phyloP scores from a whole-genome alignment of 2,888 invertebrate species.

The Lasioglossum leucozonium region DNA sequence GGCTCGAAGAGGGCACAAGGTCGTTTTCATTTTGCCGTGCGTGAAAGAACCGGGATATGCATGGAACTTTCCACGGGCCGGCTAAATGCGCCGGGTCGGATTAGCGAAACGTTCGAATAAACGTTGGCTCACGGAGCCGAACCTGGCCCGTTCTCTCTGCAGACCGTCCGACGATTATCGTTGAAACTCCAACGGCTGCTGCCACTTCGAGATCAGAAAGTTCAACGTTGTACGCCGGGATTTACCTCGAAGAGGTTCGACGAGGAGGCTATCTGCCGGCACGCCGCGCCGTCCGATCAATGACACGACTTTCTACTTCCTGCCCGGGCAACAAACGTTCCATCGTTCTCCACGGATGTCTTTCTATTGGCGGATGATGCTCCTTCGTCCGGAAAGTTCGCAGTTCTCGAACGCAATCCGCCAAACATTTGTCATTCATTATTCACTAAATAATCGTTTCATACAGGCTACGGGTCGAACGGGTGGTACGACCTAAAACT shows the following conservation, averaged over 20 bases:
- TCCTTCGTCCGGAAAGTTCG: neutral
- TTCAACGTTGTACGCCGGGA: conserved; percentile 5
- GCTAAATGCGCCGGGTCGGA: conserved; percentile 49
- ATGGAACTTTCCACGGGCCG: conserved; percentile 58
- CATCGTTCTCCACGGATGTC: neutral
- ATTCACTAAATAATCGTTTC: too few species aligned
- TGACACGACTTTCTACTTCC: conserved; percentile 14
- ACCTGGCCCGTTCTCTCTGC: conserved; percentile 22
- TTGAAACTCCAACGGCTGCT: conserved; percentile 17
- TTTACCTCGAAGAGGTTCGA: conserved; percentile 12
- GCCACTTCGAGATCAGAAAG: conserved; percentile 31
- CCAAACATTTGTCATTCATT: neutral
- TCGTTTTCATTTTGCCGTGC: conserved; percentile 13
- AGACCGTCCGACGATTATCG: conserved; percentile 43
- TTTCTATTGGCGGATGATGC: neutral
- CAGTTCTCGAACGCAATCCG: neutral
- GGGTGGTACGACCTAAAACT: too few species aligned
- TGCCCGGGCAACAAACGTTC: neutral
- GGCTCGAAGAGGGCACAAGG: neutral
- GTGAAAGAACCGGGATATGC: conserved; percentile 26
- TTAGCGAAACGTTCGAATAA: conserved; percentile 53
- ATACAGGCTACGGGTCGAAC: too few species aligned
- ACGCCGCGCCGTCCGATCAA: conserved; percentile 1
- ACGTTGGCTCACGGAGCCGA: conserved; percentile 41
- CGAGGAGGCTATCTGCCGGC: neutral